These are phyloP conservation scores for Barnardius zonarius DNA, from an alignment of 2,113 vertebrate genomes.

Conservation along the genomic window DNA sequence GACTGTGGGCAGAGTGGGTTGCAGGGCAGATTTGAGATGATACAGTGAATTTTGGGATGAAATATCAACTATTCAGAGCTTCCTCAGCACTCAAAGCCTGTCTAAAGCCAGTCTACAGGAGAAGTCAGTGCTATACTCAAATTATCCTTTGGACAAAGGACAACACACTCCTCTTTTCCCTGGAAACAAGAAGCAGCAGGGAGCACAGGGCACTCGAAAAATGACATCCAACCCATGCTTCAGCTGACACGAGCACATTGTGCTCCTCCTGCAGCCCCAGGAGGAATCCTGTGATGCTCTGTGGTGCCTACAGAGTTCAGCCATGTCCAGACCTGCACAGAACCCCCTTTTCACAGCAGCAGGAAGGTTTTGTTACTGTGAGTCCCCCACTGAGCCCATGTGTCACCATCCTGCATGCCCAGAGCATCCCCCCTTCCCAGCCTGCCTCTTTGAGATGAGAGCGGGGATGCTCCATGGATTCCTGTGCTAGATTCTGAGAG, in stretches of 20 bases:
- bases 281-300: background rate
- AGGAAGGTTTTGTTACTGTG: background rate
- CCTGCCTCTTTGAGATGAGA: background rate
- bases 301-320: background rate
- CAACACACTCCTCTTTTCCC: background rate
- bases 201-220: background rate
- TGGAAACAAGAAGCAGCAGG: background rate
- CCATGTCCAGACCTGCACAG: background rate
- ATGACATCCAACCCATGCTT: too few species aligned
- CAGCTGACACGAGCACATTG: accelerated
- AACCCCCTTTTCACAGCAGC: background rate
- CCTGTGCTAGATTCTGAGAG: accelerated
- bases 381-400: background rate
- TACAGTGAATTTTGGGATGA: background rate
- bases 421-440: background rate
- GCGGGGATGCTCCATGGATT: accelerated
- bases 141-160: background rate
- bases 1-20: background rate
- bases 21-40: background rate
- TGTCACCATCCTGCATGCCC: accelerated
- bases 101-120: background rate
- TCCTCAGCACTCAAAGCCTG: background rate
- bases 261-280: background rate
- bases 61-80: background rate
- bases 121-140: background rate